A percentile compares a stretch with the other conserved stretches of the same genome.
phyloP scores from a whole-genome alignment of 2,113 vertebrate species.

The Lipotes vexillifer region DNA sequence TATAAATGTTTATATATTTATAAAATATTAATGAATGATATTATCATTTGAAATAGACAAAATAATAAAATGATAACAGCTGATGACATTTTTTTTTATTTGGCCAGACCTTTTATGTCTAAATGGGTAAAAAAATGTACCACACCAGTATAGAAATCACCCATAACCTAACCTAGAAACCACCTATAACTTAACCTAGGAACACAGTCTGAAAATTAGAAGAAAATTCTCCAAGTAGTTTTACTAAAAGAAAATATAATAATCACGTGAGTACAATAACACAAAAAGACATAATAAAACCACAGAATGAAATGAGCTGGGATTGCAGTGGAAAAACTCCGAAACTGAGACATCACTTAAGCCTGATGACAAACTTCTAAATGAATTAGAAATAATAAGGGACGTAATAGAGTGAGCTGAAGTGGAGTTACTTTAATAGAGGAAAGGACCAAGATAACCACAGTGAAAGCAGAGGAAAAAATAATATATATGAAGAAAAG shows the following conservation, averaged over 20 bases:
- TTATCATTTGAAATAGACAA: not conserved
- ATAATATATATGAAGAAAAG: not conserved
- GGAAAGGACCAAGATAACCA: not conserved
- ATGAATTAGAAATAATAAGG: not conserved
- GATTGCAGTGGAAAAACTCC: not conserved
- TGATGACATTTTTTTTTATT: not conserved
- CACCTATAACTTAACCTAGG: not conserved
- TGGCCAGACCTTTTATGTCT: not conserved
- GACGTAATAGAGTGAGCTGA: not conserved
- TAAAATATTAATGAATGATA: not conserved
- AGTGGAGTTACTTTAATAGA: not conserved
- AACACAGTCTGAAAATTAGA: not conserved
- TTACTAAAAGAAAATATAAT: not conserved
- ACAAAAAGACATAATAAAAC: not conserved
- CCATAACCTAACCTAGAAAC: not conserved
- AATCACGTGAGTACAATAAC: not conserved
- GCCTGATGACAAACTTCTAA: not conserved
- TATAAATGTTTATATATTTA: not conserved
- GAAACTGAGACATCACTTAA: not conserved
- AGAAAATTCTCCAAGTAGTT: not conserved
- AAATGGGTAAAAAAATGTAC: not conserved
- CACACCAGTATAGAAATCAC: not conserved
- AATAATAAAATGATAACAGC: not conserved
- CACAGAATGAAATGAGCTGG: not conserved
- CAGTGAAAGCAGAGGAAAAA: not conserved